Conservation (phyloP, 2,113 vertebrate species). For the Leuciscus idus region DNA sequence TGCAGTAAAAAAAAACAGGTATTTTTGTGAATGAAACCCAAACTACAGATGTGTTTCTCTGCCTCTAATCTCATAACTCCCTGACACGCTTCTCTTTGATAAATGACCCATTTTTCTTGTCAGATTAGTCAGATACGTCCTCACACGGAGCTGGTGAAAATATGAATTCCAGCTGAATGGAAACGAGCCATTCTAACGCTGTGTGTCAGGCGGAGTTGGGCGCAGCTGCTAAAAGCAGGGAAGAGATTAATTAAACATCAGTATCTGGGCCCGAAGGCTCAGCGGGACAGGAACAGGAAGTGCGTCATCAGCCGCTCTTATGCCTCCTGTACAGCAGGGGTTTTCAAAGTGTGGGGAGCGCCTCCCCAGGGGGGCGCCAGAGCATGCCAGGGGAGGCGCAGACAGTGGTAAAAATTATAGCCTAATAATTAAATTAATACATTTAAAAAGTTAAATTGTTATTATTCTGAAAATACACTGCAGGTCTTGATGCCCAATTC, state of each 20-base stretch:
- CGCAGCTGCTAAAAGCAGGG: constrained; percentile 13
- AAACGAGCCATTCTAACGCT: neutral
- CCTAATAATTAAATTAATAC: too few relatives aligned
- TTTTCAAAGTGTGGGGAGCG: too few relatives aligned
- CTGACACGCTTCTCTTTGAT: neutral
- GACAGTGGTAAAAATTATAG: too few relatives aligned
- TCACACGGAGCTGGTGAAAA: neutral
- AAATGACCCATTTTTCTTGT: neutral
- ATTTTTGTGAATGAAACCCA: constrained; percentile 42
- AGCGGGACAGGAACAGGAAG: constrained; percentile 28
- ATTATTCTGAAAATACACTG: too few relatives aligned
- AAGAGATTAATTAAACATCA: constrained; percentile 45
- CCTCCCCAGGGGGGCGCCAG: too few relatives aligned
- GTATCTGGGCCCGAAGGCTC: neutral
- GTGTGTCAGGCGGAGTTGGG: neutral
- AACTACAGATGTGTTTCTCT: constrained; percentile 53
- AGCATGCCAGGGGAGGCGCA: too few relatives aligned
- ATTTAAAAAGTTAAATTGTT: too few relatives aligned
- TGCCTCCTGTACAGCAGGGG: neutral
- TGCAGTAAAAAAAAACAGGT: constrained; percentile 28
- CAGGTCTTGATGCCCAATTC: too few relatives aligned
- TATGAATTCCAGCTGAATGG: neutral
- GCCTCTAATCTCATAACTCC: neutral
- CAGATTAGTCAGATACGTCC: constrained; percentile 13
- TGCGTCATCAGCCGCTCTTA: constrained; percentile 51